Conservation (phyloP, 2,113 vertebrate genomes). For the Lepus americanus region DNA sequence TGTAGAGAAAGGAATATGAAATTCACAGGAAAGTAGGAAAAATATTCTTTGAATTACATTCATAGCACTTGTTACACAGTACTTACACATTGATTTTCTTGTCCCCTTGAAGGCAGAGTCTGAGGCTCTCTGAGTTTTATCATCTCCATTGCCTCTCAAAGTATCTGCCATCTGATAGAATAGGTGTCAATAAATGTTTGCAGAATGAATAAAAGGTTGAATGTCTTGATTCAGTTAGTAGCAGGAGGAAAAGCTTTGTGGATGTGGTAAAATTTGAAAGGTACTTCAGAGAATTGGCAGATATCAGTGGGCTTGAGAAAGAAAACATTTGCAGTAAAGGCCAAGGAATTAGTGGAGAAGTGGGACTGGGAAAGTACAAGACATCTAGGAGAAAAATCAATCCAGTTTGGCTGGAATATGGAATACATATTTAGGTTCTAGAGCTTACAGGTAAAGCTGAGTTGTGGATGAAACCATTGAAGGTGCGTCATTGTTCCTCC, state of each 20-base stretch:
- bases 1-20: background rate
- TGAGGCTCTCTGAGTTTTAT: background rate
- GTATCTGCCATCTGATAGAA: background rate
- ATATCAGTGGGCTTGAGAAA: background rate
- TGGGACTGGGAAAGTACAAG: background rate
- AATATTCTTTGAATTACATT: background rate
- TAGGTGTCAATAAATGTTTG: background rate
- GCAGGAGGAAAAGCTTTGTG: background rate
- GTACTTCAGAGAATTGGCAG: background rate
- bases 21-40: background rate
- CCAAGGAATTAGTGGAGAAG: background rate
- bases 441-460: background rate
- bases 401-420: background rate
- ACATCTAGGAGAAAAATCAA: background rate
- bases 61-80: background rate
- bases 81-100: constrained; percentile 46
- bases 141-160: background rate
- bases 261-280: background rate
- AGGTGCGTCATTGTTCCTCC: background rate
- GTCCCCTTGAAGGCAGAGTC: constrained; percentile 25
- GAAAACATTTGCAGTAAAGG: background rate
- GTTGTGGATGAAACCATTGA: background rate
- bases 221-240: constrained; percentile 1
- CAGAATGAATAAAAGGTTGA: background rate
- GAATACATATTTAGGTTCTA: background rate